Percentiles rank a stretch among this genome's conserved stretches.
These are phyloP conservation scores for Amphiprion clarkii DNA, from an alignment of 2,797 vertebrate species.

Conservation along the genomic window DNA sequence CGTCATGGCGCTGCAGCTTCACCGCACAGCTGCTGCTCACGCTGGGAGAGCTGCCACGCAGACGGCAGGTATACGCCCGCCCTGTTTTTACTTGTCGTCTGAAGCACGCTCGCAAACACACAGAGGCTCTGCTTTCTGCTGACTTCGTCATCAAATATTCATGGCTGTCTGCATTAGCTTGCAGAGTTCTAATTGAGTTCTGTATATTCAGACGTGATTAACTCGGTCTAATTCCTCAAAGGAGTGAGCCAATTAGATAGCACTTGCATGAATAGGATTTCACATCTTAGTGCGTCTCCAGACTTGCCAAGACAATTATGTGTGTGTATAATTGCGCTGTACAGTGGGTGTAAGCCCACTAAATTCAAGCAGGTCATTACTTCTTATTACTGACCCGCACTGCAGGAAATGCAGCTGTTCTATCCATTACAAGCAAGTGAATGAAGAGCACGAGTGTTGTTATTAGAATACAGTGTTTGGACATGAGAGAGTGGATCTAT, in stretches of 20 bases:
- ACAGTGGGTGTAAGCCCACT: conserved; percentile 66
- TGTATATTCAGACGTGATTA: conserved; percentile 87
- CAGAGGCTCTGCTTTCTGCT: conserved; percentile 69
- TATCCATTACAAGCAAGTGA: conserved; percentile 48
- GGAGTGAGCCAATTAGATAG: conserved; percentile 86
- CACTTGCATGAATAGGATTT: conserved; percentile 83
- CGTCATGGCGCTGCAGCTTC: conserved; percentile 9
- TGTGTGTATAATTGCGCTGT: conserved; percentile 68
- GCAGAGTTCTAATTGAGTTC: conserved; percentile 86
- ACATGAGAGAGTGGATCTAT: conserved; percentile 53
- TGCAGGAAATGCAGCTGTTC: conserved; percentile 58
- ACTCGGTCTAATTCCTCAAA: conserved; percentile 87
- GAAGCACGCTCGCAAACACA: conserved; percentile 41
- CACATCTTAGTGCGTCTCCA: conserved; percentile 74
- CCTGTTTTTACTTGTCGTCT: conserved; percentile 59
- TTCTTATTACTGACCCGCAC: conserved; percentile 69
- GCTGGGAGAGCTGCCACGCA: conserved; percentile 41
- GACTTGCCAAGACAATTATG: conserved; percentile 77
- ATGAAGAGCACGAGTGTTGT: conserved; percentile 49
- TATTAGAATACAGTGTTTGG: conserved; percentile 72
- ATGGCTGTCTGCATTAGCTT: conserved; percentile 85
- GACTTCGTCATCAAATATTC: conserved; percentile 85
- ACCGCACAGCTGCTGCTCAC: conserved; percentile 20
- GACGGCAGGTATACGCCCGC: conserved; percentile 68
- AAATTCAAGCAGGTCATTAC: conserved; percentile 76